Base-by-base conservation (phyloP, 2,797 vertebrate genomes). In the Gymnothorax reevesii region DNA sequence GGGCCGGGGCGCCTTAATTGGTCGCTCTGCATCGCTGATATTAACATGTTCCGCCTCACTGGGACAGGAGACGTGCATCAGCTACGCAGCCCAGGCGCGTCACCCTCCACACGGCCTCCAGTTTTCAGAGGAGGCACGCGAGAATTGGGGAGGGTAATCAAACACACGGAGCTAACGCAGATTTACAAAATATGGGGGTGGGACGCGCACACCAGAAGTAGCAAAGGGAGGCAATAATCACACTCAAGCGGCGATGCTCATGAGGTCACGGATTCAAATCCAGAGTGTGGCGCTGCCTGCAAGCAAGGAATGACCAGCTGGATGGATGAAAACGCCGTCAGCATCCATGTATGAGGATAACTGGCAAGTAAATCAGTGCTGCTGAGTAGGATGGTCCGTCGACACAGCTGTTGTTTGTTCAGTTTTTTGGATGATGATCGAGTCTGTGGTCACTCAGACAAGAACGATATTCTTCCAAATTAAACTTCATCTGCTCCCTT, bases 1-100 rank as follows among this genome's bases (percentile, higher is more conserved):
- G 89, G 93, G 90, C 89, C 88, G 92, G 93, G 93, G 92, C 92
- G 93, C 92, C 95, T 95, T 95, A 96, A 95, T 93, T 94, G 93
- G 91, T 84, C 92, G 93, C 92, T 94, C 95, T 95, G 93, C 87
- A 52, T 88, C 13, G 52, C 91, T 92, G 92, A 94, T 95, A 66
- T 66, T 66, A 94, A 93, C 91, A 93, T 89, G 88, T 92, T 93
- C 92, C 62, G 77, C 75, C 85, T 66, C 59, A 33, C 22, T 85
- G 92, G 89, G 92, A 89, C 91, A 52, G 85, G 57, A 22, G 60
- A 49, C 57, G 7, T 49, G n/a, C 20, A 20, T 82, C 49, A 22
- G 17, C 9, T 62, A 22, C 59, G 54, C 25, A 42, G 75, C 17
- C 85, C 22, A 42, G 27, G 7, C 5, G 20, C 15, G 60, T 62